Conservation (phyloP, 2,797 vertebrate genomes). For the Melanotaenia pygmaea region DNA sequence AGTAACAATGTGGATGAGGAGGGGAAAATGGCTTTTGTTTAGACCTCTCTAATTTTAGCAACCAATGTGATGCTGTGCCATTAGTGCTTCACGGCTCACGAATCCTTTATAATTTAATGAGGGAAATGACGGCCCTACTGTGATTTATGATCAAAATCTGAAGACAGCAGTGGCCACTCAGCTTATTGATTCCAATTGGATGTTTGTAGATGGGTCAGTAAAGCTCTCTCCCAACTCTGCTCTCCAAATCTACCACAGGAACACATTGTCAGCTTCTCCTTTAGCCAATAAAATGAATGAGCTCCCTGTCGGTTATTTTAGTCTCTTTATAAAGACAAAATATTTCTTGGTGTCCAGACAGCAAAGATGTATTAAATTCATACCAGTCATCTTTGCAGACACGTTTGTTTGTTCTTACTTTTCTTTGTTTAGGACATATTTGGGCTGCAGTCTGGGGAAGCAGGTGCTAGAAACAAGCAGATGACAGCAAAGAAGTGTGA, state of each 20-base stretch:
- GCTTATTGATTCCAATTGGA: conserved; percentile 80
- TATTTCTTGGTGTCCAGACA: conserved; percentile 10
- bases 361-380: conserved; percentile 11
- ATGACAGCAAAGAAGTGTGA: background rate
- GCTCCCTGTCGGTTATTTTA: conserved; percentile 38
- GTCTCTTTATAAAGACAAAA: conserved; percentile 26
- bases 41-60: conserved; percentile 81
- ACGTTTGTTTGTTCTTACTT: background rate
- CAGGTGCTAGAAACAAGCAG: background rate
- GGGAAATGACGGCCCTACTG: conserved; percentile 61
- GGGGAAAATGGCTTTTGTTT: conserved; percentile 68
- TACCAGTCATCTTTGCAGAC: background rate
- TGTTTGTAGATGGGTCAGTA: conserved; percentile 81
- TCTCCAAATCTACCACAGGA: conserved; percentile 30
- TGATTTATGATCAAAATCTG: conserved; percentile 78
- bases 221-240: conserved; percentile 58
- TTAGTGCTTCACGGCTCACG: conserved; percentile 78
- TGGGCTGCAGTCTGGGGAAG: background rate
- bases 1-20: conserved; percentile 72
- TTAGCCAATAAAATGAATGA: conserved; percentile 53
- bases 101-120: conserved; percentile 86
- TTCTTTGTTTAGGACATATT: background rate
- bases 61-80: conserved; percentile 61
- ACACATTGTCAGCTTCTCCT: conserved; percentile 50
- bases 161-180: conserved; percentile 65